Base-by-base conservation (phyloP, 2,797 vertebrate species). In the Steatocranus sp. region DNA sequence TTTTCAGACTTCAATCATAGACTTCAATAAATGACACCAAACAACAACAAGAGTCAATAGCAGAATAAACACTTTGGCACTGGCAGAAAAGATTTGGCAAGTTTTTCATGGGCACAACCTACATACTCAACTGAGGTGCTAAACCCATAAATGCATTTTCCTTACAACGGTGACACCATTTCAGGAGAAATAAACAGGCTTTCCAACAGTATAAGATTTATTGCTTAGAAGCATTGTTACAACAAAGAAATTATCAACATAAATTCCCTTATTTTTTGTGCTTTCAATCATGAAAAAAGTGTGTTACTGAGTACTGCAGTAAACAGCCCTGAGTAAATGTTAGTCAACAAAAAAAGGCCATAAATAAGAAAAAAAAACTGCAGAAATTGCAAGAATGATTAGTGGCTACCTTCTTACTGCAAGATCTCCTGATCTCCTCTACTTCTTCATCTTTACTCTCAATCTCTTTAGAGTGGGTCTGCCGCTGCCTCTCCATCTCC, bases 371-470 rank as follows among this genome's bases (percentile, higher is more conserved):
- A 20, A 48, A 48, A 61, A 20, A 56, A 32, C 36, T 48, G 18
- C 12, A 81, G 23, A 77, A 48, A 80, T 61, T 53, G n/a, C n/a
- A 25, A 70, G 48, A 68, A 75, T 61, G 74, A 90, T 78, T 63
- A 73, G 43, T 7, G 9, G 81, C 36, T 92, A 99, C 99, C 98
- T 99, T 99, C 95, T 99, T 99, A 94, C 97, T 97, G 94, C 98
- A 99, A 0, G 98, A 98, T 86, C 97, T 97, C 61, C 98, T 94
- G 89, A 98, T 97, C 93, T 99, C 98, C 74, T 99, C 98, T 76
- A 99, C 97, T 80, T 99, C 98, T 87, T 99, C 98, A 5, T 99
- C 98, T 7, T 98, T 98, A 91, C 95, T 97, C 87, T 99, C 98
- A 66, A 98, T 96, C 81, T 99, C 99, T 92, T 99, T 99, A 75